Base-by-base conservation (phyloP, 2,888 invertebrate genomes). In the Tethea ocularis region DNA sequence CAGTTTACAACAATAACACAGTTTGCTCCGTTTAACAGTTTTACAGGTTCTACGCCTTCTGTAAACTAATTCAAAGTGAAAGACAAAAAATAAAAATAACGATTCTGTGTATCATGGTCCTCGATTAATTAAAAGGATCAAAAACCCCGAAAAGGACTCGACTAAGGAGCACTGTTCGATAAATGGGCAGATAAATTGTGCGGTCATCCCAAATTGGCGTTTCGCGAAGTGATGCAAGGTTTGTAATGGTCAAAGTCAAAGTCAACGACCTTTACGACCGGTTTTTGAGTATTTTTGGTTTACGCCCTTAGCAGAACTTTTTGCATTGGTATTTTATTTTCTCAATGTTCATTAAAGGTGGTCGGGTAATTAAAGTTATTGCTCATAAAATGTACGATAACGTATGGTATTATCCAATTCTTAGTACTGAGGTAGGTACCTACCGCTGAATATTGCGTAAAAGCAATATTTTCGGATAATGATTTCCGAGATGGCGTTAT, bases 211-310 rank as follows among this genome's bases (percentile, higher is more conserved):
- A 72, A 83, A 79, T 75, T 72, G 72, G 71, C 72, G 65, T 69
- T 68, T 75, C 71, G 78, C 76, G 74, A 78, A 80, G 70, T 88
- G 85, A 89, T 87, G 87, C 89, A 90, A 88, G 78, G 71, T 72
- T 70, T 69, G 83, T 86, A 85, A 87, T 84, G 84, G 81, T 74
- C 81, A 80, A 79, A 82, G 85, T 83, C 82, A 79, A 70, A 76
- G 89, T 88, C 89, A 84, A 78, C 85, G 89, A 67, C 86, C 89
- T 74, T 63, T 58, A 58, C 57, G 79, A 87, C 88, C 73, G 78
- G 90, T 86, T 86, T 61, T 57, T 20, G 63, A 65, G 73, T 75
- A 72, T 78, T 80, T 70, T 80, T 68, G 67, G 71, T 75, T 69
- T 63, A 74, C 74, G 76, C 76, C 77, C 78, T 77, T 77, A 60